Conservation (phyloP, 2,888 invertebrate species). For the Cryptus armator region DNA sequence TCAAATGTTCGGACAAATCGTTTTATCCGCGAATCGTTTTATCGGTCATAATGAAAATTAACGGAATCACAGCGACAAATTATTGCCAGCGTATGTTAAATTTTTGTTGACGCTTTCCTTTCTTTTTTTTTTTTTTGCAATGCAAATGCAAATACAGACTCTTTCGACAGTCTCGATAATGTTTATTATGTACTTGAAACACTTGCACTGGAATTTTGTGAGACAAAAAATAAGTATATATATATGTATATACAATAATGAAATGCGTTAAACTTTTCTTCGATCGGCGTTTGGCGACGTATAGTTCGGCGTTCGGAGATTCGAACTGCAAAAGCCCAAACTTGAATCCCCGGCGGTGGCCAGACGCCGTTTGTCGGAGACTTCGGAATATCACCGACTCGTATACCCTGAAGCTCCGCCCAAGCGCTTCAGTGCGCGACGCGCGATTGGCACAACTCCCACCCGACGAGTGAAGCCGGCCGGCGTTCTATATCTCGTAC, state of each 20-base stretch:
- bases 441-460: conserved; percentile 73
- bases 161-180: not conserved
- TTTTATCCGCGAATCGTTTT: not conserved
- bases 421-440: conserved; percentile 68
- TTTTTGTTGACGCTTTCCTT: not conserved
- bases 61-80: not conserved
- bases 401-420: conserved; percentile 80
- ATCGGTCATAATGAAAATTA: not conserved
- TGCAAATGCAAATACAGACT: not conserved
- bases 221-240: not conserved
- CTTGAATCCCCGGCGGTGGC: conserved; percentile 79
- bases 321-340: conserved; percentile 64
- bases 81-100: not conserved
- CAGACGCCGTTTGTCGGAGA: conserved; percentile 82
- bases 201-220: not conserved
- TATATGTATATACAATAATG: not conserved
- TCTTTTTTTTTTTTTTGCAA: not conserved
- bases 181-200: not conserved
- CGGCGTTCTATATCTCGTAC: not conserved
- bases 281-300: not conserved
- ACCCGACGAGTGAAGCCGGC: conserved; percentile 43
- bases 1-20: too few species aligned
- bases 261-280: not conserved
- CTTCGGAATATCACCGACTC: conserved; percentile 68
- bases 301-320: conserved; percentile 36